phyloP scores from a whole-genome alignment of 2,888 invertebrate species.

The Scaptomyza cyrtandrae region DNA sequence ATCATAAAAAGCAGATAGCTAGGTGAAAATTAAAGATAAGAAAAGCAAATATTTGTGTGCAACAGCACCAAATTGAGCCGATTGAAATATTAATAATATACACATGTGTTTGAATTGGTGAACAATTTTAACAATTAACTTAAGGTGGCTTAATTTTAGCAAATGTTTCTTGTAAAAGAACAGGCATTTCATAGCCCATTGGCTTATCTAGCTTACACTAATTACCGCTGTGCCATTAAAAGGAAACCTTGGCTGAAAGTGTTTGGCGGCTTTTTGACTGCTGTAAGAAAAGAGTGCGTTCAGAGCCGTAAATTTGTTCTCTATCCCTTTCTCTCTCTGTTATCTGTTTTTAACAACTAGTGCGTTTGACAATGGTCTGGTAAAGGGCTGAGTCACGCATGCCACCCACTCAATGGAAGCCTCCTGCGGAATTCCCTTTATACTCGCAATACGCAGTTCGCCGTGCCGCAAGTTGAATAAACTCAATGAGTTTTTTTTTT shows the following conservation, averaged over 20 bases:
- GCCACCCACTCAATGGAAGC: slow-evolving; percentile 13
- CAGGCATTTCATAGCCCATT: slow-evolving; percentile 23
- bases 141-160: not conserved
- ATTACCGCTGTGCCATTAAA: slow-evolving; percentile 52
- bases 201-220: slow-evolving; percentile 50
- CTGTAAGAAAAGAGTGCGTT: slow-evolving; percentile 12
- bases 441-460: slow-evolving; percentile 19
- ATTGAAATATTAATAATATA: not conserved
- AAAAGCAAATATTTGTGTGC: not conserved
- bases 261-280: slow-evolving; percentile 12
- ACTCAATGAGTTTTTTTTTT: slow-evolving; percentile 46
- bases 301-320: slow-evolving; percentile 25
- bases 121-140: too few relatives aligned
- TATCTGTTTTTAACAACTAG: slow-evolving; percentile 21
- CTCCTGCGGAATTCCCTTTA: slow-evolving; percentile 1
- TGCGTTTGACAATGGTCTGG: slow-evolving; percentile 41
- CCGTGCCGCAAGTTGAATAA: slow-evolving; percentile 63
- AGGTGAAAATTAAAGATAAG: not conserved
- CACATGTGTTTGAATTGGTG: too few relatives aligned
- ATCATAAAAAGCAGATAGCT: slow-evolving; percentile 49
- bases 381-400: slow-evolving; percentile 17
- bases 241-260: slow-evolving; percentile 18
- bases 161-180: not conserved
- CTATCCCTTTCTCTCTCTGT: not conserved
- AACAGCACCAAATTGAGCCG: not conserved